Conservation (phyloP, 2,113 vertebrate species). For the Muntiacus muntjak region DNA sequence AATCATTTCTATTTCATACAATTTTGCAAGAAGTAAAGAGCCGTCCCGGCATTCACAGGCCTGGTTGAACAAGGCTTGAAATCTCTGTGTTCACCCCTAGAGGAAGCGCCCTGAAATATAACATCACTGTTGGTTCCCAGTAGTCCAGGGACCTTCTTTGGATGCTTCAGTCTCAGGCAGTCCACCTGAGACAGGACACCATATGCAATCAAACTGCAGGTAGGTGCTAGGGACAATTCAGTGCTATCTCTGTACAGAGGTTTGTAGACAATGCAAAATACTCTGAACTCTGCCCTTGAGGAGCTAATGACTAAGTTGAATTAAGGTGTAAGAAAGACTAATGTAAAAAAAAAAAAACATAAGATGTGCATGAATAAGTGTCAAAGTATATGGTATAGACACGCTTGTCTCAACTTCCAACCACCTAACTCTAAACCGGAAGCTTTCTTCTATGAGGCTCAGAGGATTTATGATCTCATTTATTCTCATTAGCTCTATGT, state of each 20-base stretch:
- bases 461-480: conserved; percentile 20
- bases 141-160: not conserved
- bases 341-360: not conserved
- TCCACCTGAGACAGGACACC: not conserved
- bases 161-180: not conserved
- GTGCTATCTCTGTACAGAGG: not conserved
- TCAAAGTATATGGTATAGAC: not conserved
- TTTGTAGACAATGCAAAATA: not conserved
- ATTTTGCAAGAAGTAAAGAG: not conserved
- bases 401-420: conserved; percentile 14
- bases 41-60: not conserved
- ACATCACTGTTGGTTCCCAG: not conserved
- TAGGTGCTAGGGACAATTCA: not conserved
- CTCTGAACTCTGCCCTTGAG: not conserved
- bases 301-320: not conserved
- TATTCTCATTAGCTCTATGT: conserved; percentile 13
- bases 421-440: not conserved
- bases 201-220: not conserved
- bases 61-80: not conserved
- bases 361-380: not conserved
- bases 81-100: not conserved
- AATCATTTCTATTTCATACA: conserved; percentile 21
- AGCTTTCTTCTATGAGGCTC: conserved; percentile 10
- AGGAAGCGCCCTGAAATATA: not conserved
- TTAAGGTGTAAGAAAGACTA: not conserved